A percentile compares a stretch with the other conserved stretches of the same genome.
phyloP scores from a whole-genome alignment of 2,113 vertebrate genomes.

The Campylorhamphus procurvoides region DNA sequence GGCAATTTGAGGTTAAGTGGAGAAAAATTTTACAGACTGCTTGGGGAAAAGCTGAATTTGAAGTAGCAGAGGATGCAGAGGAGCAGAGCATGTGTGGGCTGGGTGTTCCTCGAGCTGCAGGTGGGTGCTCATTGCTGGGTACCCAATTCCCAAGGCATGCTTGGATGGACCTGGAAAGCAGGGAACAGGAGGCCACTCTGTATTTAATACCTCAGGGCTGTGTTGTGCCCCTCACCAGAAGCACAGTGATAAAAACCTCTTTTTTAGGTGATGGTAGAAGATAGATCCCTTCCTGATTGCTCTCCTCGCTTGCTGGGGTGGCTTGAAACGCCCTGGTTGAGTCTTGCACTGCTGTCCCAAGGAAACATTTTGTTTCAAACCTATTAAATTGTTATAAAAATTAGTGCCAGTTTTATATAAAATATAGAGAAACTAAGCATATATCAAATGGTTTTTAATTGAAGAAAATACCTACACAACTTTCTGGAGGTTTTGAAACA shows the following conservation, averaged over 20 bases:
- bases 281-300: not conserved
- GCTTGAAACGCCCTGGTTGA: not conserved
- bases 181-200: rapidly evolving
- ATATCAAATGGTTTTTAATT: not conserved
- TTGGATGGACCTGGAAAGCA: not conserved
- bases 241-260: not conserved
- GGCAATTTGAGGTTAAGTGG: constrained; percentile 24
- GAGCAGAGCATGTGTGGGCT: not conserved
- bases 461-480: not conserved
- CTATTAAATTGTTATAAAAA: not conserved
- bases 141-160: not conserved
- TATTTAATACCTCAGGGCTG: not conserved
- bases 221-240: not conserved
- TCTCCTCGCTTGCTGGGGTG: not conserved
- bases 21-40: not conserved
- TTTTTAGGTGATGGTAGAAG: not conserved
- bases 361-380: not conserved
- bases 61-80: not conserved
- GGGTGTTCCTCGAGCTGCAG: not conserved
- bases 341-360: not conserved
- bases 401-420: not conserved
- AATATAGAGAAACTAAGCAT: not conserved
- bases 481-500: not conserved
- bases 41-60: not conserved
- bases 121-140: not conserved